Evolutionary conservation across 2,888 invertebrate genomes (phyloP), one percentile per base, ranked within the genome.

Genomic region (Chrysomela aeneicollis): DNA sequence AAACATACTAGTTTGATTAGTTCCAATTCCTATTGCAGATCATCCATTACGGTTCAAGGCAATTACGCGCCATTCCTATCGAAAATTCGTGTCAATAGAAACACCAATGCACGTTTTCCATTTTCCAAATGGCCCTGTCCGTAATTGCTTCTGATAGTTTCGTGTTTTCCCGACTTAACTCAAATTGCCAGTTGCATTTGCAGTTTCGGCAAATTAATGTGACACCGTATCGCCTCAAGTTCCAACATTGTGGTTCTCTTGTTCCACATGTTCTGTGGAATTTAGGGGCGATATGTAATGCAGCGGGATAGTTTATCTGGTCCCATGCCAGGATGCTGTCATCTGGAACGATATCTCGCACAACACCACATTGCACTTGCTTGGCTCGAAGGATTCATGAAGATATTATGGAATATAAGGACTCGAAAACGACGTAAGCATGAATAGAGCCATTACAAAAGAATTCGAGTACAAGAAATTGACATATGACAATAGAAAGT

Each of bases 61-160:
- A 26, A 6, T 26, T 26, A 26, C 26, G 26, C 6, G 26, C 26
- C 3, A 26, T 26, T 26, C 26, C 26, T 26, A 6, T 26, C 26
- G 26, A 26, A 3, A 26, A 10, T 35, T 10, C 2, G 6, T 35
- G 9, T 12, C 35, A 10, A 35, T 35, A 35, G 35, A 35, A 35
- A 6, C 35, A 10, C 35, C 35, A 10, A 10, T 35, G 35, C 35
- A 35, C 35, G 35, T 35, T 35, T 35, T 35, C 35, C 35, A 35
- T 35, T 35, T 35, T 10, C 35, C 2, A 51, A 61, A 59, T 59
- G 26, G 54, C 59, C 32, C 61, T 64, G 54, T 61, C 67, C 50
- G 59, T 67, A 64, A 67, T 67, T 64, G 61, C 62, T 59, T 67
- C 59, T 61, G 67, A 62, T 64, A 59, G 61, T 62, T 61, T 37